These are phyloP conservation scores for Eremobia ochroleuca DNA, from an alignment of 2,888 invertebrate genomes.

Conservation along the genomic window DNA sequence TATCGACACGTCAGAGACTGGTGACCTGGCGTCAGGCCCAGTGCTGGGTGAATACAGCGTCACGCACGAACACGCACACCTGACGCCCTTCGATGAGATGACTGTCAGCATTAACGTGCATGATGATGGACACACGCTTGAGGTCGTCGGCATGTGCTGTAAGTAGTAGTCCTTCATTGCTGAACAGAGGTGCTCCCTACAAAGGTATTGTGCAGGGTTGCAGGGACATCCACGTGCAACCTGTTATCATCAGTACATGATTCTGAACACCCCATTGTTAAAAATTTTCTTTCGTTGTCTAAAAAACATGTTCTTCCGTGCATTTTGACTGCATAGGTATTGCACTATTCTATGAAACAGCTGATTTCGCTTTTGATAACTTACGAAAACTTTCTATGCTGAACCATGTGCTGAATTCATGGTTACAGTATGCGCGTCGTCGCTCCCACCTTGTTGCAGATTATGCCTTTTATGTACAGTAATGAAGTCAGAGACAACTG, in stretches of 20 bases:
- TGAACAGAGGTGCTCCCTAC: not conserved
- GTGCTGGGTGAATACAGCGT: constrained; percentile 95
- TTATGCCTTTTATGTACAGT: not conserved
- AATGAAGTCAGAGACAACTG: not conserved
- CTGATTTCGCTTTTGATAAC: no score
- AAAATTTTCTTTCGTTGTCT: no score
- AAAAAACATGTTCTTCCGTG: no score
- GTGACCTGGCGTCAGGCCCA: constrained; percentile 95
- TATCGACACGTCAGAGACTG: constrained; percentile 95
- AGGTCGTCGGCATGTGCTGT: constrained; percentile 98
- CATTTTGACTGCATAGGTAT: no score
- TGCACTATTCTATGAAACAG: no score
- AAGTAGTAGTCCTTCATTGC: constrained; percentile 82
- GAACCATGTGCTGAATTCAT: no score
- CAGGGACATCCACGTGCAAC: no score
- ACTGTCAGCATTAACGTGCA: constrained; percentile 98
- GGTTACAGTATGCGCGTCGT: no score
- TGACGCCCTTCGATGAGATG: constrained; percentile 95
- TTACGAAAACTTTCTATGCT: no score
- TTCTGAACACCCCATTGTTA: no score
- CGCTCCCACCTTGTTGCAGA: not conserved
- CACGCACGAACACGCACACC: constrained; percentile 94
- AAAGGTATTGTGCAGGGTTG: not conserved
- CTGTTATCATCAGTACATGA: no score
- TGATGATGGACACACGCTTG: constrained; percentile 96